Percentiles rank a stretch among this genome's conserved stretches.
phyloP scores from a whole-genome alignment of 2,113 vertebrate genomes.

The Phasianus colchicus region DNA sequence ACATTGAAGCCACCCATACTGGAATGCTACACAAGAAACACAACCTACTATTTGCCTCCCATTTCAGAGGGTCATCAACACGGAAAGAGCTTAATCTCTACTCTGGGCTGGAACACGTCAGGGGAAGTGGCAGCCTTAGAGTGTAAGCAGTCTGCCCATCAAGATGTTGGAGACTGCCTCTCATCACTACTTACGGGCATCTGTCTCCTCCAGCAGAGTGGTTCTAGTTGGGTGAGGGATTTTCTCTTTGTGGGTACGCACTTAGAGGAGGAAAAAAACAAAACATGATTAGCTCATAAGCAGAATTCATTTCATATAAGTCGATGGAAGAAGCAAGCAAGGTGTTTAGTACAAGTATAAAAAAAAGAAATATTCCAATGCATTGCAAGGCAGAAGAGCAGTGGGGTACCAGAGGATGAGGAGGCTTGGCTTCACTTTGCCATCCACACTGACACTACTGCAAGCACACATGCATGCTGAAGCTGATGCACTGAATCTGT shows the following conservation, averaged over 20 bases:
- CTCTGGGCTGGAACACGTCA: neutral
- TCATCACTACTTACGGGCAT: neutral
- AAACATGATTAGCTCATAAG: neutral
- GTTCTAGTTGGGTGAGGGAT: fast-evolving
- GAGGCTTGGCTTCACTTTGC: neutral
- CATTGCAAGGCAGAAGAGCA: neutral
- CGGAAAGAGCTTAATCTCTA: neutral
- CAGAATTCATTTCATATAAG: neutral
- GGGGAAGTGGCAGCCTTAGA: neutral
- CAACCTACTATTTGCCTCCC: neutral
- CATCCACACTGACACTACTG: neutral
- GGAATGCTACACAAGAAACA: neutral
- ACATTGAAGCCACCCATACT: neutral
- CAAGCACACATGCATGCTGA: fast-evolving
- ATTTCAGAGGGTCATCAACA: neutral
- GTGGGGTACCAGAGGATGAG: neutral
- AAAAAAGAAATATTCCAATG: neutral
- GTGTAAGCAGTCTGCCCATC: neutral
- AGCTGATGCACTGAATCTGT: fast-evolving
- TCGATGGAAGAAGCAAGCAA: neutral
- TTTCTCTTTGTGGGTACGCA: neutral
- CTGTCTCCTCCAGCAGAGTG: fast-evolving
- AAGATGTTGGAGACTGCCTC: neutral
- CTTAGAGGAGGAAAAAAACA: neutral
- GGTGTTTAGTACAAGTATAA: neutral